These are phyloP conservation scores for Schizotus pectinicornis DNA, from an alignment of 2,888 invertebrate genomes.

Conservation along the genomic window DNA sequence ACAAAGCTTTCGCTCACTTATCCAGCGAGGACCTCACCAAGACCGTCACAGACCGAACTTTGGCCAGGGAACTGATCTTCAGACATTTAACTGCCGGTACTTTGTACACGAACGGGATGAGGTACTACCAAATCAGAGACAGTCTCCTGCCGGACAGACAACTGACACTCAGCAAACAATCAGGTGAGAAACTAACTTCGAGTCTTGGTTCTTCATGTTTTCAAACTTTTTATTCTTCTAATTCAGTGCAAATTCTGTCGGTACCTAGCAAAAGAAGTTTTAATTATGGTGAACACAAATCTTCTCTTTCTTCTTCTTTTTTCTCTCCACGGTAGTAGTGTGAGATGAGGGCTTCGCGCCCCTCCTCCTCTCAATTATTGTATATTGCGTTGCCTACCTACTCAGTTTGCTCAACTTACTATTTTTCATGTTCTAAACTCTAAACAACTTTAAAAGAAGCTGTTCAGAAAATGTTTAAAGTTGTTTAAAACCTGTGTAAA, in stretches of 20 bases:
- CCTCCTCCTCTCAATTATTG: no score
- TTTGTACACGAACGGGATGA: slow-evolving; percentile 84
- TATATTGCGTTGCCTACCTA: no score
- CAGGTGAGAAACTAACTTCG: slow-evolving; percentile 62
- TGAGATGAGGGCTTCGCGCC: no score
- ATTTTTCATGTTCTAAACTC: no score
- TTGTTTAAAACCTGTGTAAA: no score
- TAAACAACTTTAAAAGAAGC: no score
- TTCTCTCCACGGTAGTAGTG: background rate
- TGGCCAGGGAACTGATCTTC: slow-evolving; percentile 76
- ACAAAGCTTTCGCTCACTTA: slow-evolving; percentile 77
- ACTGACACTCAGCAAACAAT: slow-evolving; percentile 80
- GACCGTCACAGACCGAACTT: slow-evolving; percentile 67
- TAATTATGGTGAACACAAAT: background rate
- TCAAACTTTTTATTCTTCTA: no score
- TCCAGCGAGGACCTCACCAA: slow-evolving; percentile 67
- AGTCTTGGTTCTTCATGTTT: slow-evolving; percentile 2
- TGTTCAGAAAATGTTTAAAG: no score
- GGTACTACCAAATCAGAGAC: slow-evolving; percentile 84
- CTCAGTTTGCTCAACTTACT: no score
- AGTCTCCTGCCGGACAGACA: slow-evolving; percentile 77
- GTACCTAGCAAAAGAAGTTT: background rate
- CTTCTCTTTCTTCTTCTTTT: background rate
- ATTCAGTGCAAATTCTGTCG: no score
- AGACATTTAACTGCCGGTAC: slow-evolving; percentile 79